Conservation (phyloP, 2,113 vertebrate species). For the Echinops telfairi region DNA sequence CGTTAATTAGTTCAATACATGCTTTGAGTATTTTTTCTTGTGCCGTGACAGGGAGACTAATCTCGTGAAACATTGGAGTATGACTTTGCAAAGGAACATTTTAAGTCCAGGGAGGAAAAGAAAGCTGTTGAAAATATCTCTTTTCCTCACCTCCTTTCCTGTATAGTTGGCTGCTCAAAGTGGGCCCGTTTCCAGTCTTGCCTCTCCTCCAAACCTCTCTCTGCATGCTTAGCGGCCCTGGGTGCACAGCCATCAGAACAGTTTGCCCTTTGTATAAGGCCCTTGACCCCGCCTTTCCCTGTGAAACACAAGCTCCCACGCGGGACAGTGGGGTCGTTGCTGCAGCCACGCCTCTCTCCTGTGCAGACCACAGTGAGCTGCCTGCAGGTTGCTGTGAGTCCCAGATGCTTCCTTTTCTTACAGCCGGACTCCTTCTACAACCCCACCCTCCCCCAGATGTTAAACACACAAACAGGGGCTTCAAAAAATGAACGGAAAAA, state of each 20-base stretch:
- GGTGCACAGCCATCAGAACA: not conserved
- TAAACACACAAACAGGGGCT: too few relatives aligned
- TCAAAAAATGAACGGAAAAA: too few relatives aligned
- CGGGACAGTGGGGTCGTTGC: too few relatives aligned
- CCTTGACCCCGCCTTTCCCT: not conserved
- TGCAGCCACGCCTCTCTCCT: too few relatives aligned
- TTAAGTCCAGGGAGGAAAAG: not conserved
- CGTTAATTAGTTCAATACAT: not conserved
- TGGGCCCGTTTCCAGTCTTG: not conserved
- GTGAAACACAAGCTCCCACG: too few relatives aligned
- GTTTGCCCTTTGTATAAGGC: too few relatives aligned
- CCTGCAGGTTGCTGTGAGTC: too few relatives aligned
- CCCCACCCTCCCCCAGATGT: too few relatives aligned
- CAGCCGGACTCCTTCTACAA: too few relatives aligned
- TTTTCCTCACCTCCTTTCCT: not conserved
- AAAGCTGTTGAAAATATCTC: not conserved
- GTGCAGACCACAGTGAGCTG: too few relatives aligned
- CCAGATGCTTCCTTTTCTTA: too few relatives aligned
- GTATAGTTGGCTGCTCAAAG: not conserved
- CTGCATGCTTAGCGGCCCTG: too few relatives aligned
- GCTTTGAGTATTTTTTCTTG: slow-evolving; percentile 11
- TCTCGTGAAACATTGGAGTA: slow-evolving; percentile 41
- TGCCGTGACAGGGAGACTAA: slow-evolving; percentile 35
- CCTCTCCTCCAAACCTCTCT: not conserved
- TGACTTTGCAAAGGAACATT: not conserved